Evolutionary conservation across 2,888 invertebrate genomes (phyloP).

Genomic region (Dascillus cervinus): DNA sequence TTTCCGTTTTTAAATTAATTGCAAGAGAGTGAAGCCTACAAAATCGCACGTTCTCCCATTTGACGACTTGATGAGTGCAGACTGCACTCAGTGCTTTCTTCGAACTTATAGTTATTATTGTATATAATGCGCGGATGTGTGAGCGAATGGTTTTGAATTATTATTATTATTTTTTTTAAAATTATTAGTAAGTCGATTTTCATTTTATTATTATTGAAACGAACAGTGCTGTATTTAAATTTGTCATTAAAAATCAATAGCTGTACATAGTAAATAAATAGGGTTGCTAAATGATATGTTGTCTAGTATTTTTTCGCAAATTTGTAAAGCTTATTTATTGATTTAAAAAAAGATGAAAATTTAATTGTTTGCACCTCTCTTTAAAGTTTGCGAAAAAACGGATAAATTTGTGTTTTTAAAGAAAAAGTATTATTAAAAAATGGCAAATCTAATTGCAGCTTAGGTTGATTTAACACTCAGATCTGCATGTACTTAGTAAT

Average conservation of each 20-base stretch:
- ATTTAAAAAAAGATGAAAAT: no score
- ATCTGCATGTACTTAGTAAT: slow-evolving; percentile 37
- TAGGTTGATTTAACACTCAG: slow-evolving; percentile 20
- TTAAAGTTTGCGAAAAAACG: no score
- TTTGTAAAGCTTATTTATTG: no score
- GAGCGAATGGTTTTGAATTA: slow-evolving; percentile 16
- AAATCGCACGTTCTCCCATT: slow-evolving; percentile 7
- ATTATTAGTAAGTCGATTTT: slow-evolving; percentile 17
- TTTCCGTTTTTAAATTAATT: no score
- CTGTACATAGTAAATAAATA: slow-evolving; percentile 15
- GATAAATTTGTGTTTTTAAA: slow-evolving; percentile 5
- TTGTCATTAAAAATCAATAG: slow-evolving; percentile 9
- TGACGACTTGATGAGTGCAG: slow-evolving; percentile 13
- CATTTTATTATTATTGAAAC: slow-evolving; percentile 10
- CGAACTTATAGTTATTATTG: slow-evolving; percentile 25
- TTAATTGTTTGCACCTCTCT: no score
- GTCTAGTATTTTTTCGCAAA: no score
- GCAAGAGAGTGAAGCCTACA: slow-evolving; percentile 2
- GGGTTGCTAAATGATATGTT: no score
- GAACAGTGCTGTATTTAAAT: slow-evolving; percentile 10
- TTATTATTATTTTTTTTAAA: slow-evolving; percentile 12
- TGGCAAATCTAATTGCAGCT: slow-evolving; percentile 20
- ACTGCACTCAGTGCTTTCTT: slow-evolving; percentile 22
- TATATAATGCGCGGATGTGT: slow-evolving; percentile 33
- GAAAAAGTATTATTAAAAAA: slow-evolving; percentile 9